Conservation (phyloP, 2,888 invertebrate species). For the Aethes cnicana region DNA sequence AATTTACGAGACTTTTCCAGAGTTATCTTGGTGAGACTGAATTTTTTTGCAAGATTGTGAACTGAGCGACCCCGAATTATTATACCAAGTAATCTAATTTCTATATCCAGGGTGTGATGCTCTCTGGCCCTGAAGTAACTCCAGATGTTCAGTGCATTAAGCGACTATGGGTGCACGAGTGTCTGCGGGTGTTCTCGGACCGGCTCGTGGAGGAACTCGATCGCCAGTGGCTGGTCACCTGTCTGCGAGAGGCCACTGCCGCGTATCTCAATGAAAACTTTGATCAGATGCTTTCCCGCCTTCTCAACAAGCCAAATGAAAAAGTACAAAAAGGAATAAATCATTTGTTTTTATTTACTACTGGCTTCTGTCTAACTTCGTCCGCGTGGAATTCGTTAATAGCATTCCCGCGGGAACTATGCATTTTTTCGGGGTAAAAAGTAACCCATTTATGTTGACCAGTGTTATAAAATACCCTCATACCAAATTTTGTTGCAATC, state of each 20-base stretch:
- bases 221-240: conserved; percentile 89
- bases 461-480: too few relatives aligned
- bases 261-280: conserved; percentile 85
- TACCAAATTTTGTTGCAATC: too few relatives aligned
- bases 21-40: conserved; percentile 89
- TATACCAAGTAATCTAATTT: conserved; percentile 5
- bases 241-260: conserved; percentile 84
- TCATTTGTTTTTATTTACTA: too few relatives aligned
- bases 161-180: conserved; percentile 96
- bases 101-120: conserved; percentile 88
- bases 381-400: too few relatives aligned
- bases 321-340: conserved; percentile 38
- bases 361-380: too few relatives aligned
- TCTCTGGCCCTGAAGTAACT: conserved; percentile 96
- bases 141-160: conserved; percentile 93
- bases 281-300: conserved; percentile 86
- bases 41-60: too few relatives aligned
- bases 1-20: conserved; percentile 96
- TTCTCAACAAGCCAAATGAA: conserved; percentile 62
- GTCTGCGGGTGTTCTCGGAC: conserved; percentile 95
- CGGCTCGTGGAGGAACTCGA: conserved; percentile 93
- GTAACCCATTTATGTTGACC: too few relatives aligned
- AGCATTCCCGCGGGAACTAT: too few relatives aligned
- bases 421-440: too few relatives aligned
- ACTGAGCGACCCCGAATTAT: too few relatives aligned